These are phyloP conservation scores for Todiramphus saurophagus DNA, from an alignment of 2,113 vertebrate species.

Conservation along the genomic window DNA sequence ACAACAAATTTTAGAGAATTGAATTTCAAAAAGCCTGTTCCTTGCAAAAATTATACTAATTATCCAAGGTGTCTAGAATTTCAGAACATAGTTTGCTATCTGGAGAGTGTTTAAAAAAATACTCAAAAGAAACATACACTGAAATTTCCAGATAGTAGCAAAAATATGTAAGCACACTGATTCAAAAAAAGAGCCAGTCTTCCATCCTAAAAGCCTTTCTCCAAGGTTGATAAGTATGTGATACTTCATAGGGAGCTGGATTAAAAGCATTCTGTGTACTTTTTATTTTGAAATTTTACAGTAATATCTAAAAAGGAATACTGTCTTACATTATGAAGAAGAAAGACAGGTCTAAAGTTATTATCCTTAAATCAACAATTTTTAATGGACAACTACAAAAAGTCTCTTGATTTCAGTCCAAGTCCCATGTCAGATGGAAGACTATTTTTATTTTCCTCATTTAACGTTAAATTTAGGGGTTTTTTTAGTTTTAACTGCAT, in stretches of 20 bases:
- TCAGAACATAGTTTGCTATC: not conserved
- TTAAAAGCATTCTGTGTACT: not conserved
- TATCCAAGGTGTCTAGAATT: not conserved
- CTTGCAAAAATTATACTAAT: not conserved
- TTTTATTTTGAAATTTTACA: not conserved
- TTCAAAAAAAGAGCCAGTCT: fast-evolving
- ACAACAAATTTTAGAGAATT: not conserved
- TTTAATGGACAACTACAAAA: not conserved
- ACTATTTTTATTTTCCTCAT: not conserved
- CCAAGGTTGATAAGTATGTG: not conserved
- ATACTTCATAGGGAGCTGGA: not conserved
- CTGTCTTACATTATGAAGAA: not conserved
- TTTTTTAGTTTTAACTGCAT: not conserved
- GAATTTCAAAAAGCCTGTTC: not conserved
- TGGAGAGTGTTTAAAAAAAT: not conserved
- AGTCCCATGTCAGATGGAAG: not conserved
- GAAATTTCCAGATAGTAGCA: not conserved
- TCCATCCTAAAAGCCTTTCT: not conserved
- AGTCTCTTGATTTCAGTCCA: not conserved
- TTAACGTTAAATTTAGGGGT: not conserved
- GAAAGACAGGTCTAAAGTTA: not conserved
- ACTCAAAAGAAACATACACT: not conserved
- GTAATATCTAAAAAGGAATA: not conserved
- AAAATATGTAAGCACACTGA: not conserved
- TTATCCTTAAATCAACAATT: not conserved